A percentile compares a stretch with the other conserved stretches of the same genome.
phyloP scores from a whole-genome alignment of 2,888 invertebrate genomes.

The Dasypogon diadema region DNA sequence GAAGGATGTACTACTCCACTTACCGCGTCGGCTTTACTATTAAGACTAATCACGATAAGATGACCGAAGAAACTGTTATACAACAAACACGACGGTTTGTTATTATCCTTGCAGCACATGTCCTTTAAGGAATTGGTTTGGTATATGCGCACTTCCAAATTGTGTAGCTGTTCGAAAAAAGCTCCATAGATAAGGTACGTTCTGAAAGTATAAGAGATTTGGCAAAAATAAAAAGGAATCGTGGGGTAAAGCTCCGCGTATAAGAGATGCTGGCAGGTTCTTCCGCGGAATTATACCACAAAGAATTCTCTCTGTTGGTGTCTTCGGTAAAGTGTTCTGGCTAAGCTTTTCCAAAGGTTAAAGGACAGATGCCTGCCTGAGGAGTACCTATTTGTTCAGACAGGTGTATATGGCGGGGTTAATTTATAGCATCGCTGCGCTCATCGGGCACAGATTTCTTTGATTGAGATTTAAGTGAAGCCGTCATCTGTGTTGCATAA shows the following conservation, averaged over 20 bases:
- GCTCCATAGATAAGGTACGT: neutral
- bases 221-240: neutral
- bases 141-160: neutral
- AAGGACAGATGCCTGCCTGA: no score
- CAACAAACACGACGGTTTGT: conserved; percentile 35
- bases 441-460: no score
- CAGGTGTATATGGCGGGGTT: neutral
- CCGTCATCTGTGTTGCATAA: neutral
- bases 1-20: neutral
- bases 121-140: neutral
- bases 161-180: neutral
- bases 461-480: neutral
- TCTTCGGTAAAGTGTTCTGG: neutral
- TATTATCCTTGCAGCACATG: conserved; percentile 24
- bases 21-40: conserved; percentile 24
- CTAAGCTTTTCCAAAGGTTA: neutral
- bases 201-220: conserved; percentile 5
- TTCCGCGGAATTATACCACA: no score
- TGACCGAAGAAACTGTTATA: conserved; percentile 40
- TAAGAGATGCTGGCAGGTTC: neutral
- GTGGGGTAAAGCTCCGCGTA: neutral
- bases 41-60: conserved; percentile 25
- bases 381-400: conserved; percentile 24
- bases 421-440: neutral
- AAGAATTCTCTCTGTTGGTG: no score